A percentile compares a stretch with the other conserved stretches of the same genome.
Evolutionary conservation across 2,113 vertebrate species (phyloP).

Genomic region (Erinaceus europaeus): DNA sequence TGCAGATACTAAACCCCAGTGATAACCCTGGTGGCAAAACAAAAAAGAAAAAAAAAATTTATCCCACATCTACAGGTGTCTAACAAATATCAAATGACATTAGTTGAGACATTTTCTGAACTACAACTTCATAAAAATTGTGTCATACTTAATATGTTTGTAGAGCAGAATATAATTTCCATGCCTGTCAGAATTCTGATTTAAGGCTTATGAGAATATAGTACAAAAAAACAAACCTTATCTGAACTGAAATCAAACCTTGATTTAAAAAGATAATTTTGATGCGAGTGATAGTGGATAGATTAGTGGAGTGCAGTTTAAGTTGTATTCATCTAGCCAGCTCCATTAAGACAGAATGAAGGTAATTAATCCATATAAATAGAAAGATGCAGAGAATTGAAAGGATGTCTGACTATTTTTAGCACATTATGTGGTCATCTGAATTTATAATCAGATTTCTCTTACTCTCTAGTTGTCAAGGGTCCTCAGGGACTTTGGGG

Average conservation of each 20-base stretch:
- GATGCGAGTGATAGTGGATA: background rate
- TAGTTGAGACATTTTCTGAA: background rate
- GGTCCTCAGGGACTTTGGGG: background rate
- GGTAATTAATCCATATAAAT: background rate
- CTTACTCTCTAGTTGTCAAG: background rate
- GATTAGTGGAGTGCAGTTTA: background rate
- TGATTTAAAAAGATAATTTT: constrained; percentile 5
- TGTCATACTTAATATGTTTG: background rate
- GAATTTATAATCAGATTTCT: background rate
- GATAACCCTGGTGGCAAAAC: too few relatives aligned
- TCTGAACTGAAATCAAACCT: background rate
- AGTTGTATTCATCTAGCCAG: background rate
- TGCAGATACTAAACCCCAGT: too few relatives aligned
- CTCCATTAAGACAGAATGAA: background rate
- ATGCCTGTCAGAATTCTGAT: background rate
- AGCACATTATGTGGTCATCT: background rate
- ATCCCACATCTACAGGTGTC: background rate
- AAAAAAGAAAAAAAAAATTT: too few relatives aligned
- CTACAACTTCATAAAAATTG: background rate
- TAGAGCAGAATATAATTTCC: background rate
- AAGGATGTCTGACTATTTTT: background rate
- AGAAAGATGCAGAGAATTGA: background rate
- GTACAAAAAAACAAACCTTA: background rate
- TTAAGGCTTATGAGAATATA: background rate
- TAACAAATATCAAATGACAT: background rate